Percentiles rank a stretch among this genome's conserved stretches.
These are phyloP conservation scores for Daphoenositta chrysoptera DNA, from an alignment of 2,113 vertebrate genomes.

Conservation along the genomic window DNA sequence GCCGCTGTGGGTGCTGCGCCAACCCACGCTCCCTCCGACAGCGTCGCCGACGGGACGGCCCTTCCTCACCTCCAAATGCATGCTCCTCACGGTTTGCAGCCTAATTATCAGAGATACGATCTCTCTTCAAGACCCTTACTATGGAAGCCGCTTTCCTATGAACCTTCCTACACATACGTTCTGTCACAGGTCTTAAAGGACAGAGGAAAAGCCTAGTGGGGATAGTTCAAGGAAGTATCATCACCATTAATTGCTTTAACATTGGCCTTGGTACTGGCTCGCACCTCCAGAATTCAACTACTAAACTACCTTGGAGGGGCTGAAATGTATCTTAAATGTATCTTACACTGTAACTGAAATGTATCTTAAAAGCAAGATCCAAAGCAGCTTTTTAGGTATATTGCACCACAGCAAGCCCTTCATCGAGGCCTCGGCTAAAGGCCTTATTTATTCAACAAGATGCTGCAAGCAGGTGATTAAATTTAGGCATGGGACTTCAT, in stretches of 20 bases:
- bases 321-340: background rate
- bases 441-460: background rate
- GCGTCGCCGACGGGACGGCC: background rate
- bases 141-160: accelerated
- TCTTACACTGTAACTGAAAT: too few relatives aligned
- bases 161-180: accelerated
- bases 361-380: background rate
- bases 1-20: background rate
- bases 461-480: background rate
- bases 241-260: background rate
- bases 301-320: background rate
- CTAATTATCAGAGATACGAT: accelerated
- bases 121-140: accelerated
- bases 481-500: background rate
- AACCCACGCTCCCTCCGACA: background rate
- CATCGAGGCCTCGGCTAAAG: background rate
- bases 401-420: background rate
- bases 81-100: accelerated
- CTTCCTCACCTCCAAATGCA: accelerated
- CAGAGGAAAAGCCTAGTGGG: accelerated
- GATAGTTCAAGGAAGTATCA: background rate
- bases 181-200: accelerated
- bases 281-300: background rate
- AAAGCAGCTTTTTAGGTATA: background rate
- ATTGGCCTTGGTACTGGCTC: background rate